Percentiles rank a stretch among this genome's conserved stretches.
phyloP scores from a whole-genome alignment of 2,113 vertebrate species.

The Chrysemys picta region DNA sequence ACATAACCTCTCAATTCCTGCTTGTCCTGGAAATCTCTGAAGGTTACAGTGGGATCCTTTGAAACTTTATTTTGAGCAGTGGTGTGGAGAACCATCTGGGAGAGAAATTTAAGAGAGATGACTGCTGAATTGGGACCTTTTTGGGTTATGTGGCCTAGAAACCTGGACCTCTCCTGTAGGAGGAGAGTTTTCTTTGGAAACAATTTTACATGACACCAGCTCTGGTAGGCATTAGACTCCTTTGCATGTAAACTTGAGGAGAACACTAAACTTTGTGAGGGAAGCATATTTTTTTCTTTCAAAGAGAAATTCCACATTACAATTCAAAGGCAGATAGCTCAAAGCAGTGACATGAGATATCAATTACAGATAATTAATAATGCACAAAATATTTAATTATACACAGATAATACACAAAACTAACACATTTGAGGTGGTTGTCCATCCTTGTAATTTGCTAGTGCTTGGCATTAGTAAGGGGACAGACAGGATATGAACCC shows the following conservation, averaged over 20 bases:
- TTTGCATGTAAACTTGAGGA: constrained; percentile 1
- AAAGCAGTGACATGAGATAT: not conserved
- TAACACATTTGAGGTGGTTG: not conserved
- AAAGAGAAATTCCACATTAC: constrained; percentile 11
- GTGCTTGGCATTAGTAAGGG: not conserved
- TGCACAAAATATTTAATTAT: not conserved
- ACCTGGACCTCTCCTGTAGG: not conserved
- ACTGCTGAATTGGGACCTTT: not conserved
- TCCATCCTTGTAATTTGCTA: not conserved
- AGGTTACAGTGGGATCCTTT: not conserved
- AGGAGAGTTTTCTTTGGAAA: constrained; percentile 12
- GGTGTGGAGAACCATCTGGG: not conserved
- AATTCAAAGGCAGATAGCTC: not conserved
- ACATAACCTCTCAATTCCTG: not conserved
- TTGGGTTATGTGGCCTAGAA: not conserved
- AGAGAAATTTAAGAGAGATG: not conserved
- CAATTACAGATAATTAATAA: not conserved
- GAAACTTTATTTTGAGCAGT: not conserved
- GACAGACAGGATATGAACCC: not conserved
- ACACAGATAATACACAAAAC: not conserved
- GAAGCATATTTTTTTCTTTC: constrained; percentile 33
- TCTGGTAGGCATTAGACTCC: not conserved
- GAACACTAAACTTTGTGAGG: not conserved
- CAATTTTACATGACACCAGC: not conserved
- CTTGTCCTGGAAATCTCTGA: not conserved